Base-by-base conservation (phyloP, 1,140 invertebrate species). In the Drosophila chauvacae region DNA sequence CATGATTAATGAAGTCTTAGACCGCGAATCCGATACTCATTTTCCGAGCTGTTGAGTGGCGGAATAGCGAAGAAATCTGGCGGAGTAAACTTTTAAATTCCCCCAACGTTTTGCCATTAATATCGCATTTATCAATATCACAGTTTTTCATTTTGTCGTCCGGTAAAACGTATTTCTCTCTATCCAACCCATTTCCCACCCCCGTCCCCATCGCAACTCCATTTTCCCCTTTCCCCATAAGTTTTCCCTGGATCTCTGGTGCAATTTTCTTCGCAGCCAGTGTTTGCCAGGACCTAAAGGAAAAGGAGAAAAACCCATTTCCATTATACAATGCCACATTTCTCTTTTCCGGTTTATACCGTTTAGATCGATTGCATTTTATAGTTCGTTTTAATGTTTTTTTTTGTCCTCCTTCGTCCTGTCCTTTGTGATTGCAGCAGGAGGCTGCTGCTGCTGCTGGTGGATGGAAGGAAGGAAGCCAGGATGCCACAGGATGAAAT, bases 361-460 rank as follows among this genome's bases (percentile, higher is more conserved):
- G 60, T 87, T 88, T 87, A 87, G 84, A 87, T 87, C 84, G 84
- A 87, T 87, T 88, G 84, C 84, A 87, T 87, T 88, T 87, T 88
- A 87, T 88, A 88, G 84, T 84, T 88, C 83, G 80, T 88, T 88
- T 87, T 88, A 88, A 88, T 88, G 85, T 84, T 80, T 81, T 77
- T 75, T 41, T 66, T 41, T 20, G 23, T 64, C 56, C 58, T 55
- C 23, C 68, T 60, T 30, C 57, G 18, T 73, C 47, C 50, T 80
- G 63, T 59, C 58, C 53, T 71, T 72, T 71, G 69, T 71, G 69
- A 72, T 59, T 58, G 66, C 69, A 41, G 11, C 14, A 23, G 39
- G 26, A 59, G 79, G 65, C 60, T 57, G 18, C 53, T 57, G 18
- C 51, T 42, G 28, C 53, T 61, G 11, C 51, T 26, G 45, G 2